Evolutionary conservation across 1,140 invertebrate species (phyloP).

Genomic region (Drosophila rhopaloa): DNA sequence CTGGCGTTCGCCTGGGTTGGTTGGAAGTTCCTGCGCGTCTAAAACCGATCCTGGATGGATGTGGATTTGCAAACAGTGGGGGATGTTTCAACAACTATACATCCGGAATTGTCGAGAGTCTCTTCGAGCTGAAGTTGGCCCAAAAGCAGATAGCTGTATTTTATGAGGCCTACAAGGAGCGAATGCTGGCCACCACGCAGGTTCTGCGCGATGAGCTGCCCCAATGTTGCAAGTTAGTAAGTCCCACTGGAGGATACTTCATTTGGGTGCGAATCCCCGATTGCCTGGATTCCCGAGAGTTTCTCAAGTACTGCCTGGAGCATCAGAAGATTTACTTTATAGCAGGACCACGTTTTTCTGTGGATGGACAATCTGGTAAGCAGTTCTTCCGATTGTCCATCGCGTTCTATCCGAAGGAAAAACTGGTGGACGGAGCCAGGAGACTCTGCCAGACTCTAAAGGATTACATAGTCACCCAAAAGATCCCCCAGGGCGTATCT

Average conservation of each 20-base stretch:
- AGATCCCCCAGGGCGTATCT: slow-evolving; percentile 1
- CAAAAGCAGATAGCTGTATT: slow-evolving; percentile 85
- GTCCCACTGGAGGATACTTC: slow-evolving; percentile 87
- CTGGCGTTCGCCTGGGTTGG: slow-evolving; percentile 89
- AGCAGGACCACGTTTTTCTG: slow-evolving; percentile 85
- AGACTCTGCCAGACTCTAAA: slow-evolving; percentile 59
- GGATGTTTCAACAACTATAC: slow-evolving; percentile 88
- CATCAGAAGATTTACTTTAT: slow-evolving; percentile 85
- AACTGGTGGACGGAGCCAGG: slow-evolving; percentile 54
- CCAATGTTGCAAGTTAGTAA: slow-evolving; percentile 82
- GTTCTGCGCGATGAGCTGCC: slow-evolving; percentile 85
- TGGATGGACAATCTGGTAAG: slow-evolving; percentile 69
- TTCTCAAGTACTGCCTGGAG: slow-evolving; percentile 57
- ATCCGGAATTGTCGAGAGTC: slow-evolving; percentile 86
- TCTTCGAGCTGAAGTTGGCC: slow-evolving; percentile 86
- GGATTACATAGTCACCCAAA: slow-evolving; percentile 28
- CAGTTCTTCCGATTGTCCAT: slow-evolving; percentile 85
- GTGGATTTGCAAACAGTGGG: slow-evolving; percentile 86
- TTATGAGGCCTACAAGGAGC: slow-evolving; percentile 85
- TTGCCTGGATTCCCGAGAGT: slow-evolving; percentile 57
- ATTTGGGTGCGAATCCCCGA: slow-evolving; percentile 86
- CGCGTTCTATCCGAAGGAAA: slow-evolving; percentile 84
- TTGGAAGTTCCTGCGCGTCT: slow-evolving; percentile 86
- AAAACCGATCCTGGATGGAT: slow-evolving; percentile 84
- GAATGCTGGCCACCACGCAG: slow-evolving; percentile 84